Evolutionary conservation across 2,888 invertebrate genomes (phyloP), one percentile per base, ranked within the genome.

Genomic region (Mesorhabditis spiculigera): DNA sequence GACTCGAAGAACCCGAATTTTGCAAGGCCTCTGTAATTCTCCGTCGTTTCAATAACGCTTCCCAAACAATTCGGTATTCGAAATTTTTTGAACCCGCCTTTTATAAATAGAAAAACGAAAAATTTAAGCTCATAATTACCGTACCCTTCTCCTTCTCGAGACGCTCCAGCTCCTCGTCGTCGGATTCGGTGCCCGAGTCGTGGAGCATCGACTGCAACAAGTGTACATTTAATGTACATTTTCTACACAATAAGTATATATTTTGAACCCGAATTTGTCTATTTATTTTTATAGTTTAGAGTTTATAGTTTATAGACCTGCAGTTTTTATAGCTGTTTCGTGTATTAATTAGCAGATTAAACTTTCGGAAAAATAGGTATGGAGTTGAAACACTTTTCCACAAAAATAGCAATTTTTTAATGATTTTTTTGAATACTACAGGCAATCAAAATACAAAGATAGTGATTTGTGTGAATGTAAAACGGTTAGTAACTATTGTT

Each of bases 101-200:
- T 28, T 28, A 28, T 28, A 28, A 28, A 28, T 1, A 28, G 1
- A 62, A 41, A 62, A 62, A 4, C 4, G 8, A 62, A 62, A 1
- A 5, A 62, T 62, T 5, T 28, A 8, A 62, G 5, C 41, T 8
- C 4, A 5, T 5, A 16, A 62, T 28, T 28, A 65, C 10, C 64
- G 13, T 13, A 28, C 41, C 41, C 4, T 6, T 45, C 44, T 63
- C 16, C 41, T 68, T 63, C 5, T 45, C 67, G 63, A 72, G 45
- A 10, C 44, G 10, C 8, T 66, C 43, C 44, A 72, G 66, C 66
- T 78, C 78, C 70, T 78, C 78, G 43, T 78, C 78, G 65, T 78
- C 78, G 16, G 78, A 78, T 69, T 78, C 78, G 28, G 78, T 78
- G n/a, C 78, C 78, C 28, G 78, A 78, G 63, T 78, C 78, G 66